phyloP scores from a whole-genome alignment of 2,888 invertebrate genomes.

The Eristalis intricaria region DNA sequence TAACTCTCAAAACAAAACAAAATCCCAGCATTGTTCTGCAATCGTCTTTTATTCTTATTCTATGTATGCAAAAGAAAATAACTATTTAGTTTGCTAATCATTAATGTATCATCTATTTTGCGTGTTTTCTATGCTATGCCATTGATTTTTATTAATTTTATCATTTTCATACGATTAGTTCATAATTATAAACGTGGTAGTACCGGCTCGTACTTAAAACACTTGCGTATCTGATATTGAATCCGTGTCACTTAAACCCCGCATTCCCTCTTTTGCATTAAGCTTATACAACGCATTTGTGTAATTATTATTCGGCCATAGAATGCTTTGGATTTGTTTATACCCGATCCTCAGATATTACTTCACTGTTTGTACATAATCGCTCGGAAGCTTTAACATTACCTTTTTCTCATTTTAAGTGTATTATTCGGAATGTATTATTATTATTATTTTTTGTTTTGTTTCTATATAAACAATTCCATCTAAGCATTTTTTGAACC shows the following conservation, averaged over 20 bases:
- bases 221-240: background rate
- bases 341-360: background rate
- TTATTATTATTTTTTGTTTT: background rate
- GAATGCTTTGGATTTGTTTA: conserved; percentile 23
- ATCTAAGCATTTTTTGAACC: background rate
- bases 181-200: background rate
- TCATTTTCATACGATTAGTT: conserved; percentile 1
- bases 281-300: background rate
- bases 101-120: conserved; percentile 30
- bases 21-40: conserved; percentile 76
- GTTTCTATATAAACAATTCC: background rate
- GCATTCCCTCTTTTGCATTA: conserved; percentile 24
- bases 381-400: conserved; percentile 2
- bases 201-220: background rate
- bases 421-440: conserved; percentile 33
- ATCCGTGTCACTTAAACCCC: conserved; percentile 37
- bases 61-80: conserved; percentile 72
- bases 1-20: conserved; percentile 73
- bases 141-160: conserved; percentile 28
- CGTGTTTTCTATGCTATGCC: conserved; percentile 35
- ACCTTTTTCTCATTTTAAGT: background rate
- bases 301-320: background rate
- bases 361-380: conserved; percentile 11
- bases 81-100: conserved; percentile 56
- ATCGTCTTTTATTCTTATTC: conserved; percentile 73